phyloP scores from a whole-genome alignment of 2,888 invertebrate species.

The Ptychoptera contaminata region DNA sequence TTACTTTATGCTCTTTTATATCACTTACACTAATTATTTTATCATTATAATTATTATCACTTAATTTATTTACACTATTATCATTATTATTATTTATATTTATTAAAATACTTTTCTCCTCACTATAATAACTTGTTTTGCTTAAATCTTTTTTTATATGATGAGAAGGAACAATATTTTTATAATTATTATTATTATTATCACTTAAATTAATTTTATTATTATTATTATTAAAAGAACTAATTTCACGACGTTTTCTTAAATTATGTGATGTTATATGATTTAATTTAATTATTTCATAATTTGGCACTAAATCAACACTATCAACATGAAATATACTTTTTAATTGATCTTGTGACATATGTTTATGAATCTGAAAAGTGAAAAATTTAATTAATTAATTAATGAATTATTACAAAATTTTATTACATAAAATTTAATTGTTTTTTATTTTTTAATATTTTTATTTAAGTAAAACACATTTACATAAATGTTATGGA shows the following conservation, averaged over 20 bases:
- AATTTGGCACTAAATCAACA: slow-evolving; percentile 63
- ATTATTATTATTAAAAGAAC: slow-evolving; percentile 32
- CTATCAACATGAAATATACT: slow-evolving; percentile 72
- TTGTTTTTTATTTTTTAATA: not conserved
- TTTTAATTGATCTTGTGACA: slow-evolving; percentile 68
- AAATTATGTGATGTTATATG: slow-evolving; percentile 34
- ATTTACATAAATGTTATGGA: not conserved
- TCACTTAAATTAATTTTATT: slow-evolving; percentile 19
- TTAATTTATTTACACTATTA: slow-evolving; percentile 13
- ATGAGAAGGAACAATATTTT: slow-evolving; percentile 14
- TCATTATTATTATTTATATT: slow-evolving; percentile 9
- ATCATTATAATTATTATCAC: slow-evolving; percentile 13
- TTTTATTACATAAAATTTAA: not conserved
- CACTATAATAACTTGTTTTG: slow-evolving; percentile 29
- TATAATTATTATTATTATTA: slow-evolving; percentile 9
- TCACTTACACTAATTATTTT: slow-evolving; percentile 11
- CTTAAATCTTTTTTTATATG: slow-evolving; percentile 32
- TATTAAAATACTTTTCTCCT: slow-evolving; percentile 11
- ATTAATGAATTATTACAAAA: not conserved
- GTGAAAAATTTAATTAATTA: slow-evolving; percentile 11
- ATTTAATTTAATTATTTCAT: slow-evolving; percentile 64
- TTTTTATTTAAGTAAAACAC: no score
- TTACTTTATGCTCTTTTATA: slow-evolving; percentile 40
- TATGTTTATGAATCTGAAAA: slow-evolving; percentile 77
- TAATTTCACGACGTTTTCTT: slow-evolving; percentile 14